Base-by-base conservation (phyloP, 1,140 invertebrate genomes). In the Drosophila hydei region DNA sequence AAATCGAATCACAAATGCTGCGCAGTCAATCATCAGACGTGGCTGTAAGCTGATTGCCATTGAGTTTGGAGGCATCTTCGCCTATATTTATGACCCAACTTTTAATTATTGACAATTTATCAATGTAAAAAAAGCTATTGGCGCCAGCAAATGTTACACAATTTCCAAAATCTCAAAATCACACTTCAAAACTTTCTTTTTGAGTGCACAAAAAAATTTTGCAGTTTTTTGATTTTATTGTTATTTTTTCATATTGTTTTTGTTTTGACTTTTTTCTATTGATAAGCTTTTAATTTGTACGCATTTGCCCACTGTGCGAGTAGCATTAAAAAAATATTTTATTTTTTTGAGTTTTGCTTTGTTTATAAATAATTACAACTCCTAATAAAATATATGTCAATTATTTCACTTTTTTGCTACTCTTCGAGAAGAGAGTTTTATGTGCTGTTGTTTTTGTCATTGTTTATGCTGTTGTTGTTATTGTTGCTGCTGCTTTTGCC, bases 41-140 rank as follows among this genome's bases (percentile, higher is more conserved):
- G 50, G 55, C n/a, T 25, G 16, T 27, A 27, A 56, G 38, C 54
- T 43, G 54, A 56, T 43, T 42, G 38, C 54, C 38, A 56, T 50
- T 43, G 25, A 48, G n/a, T 65, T 33, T 18, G 27, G 33, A 30
- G 25, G 42, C 56, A 68, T 68, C 56, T 72, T 61, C 56, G 14
- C 50, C 38, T 12, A 45, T 45, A 43, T 56, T 25, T 51, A 72
- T 72, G 62, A 25, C 27, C 52, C 69, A 72, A 72, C 62, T 55
- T 72, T 68, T 72, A 72, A 72, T 68, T 72, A 72, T 68, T 61
- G 64, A 68, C 70, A 68, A 68, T 72, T 72, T 68, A 72, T 72
- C 70, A 72, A 55, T 11, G 30, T 6, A 60, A 40, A 23, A 16
- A 19, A 67, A 55, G 21, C 50, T 40, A 52, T 18, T 33, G 48